A percentile compares a stretch with the other conserved stretches of the same genome.
Evolutionary conservation across 1,140 invertebrate genomes (phyloP).

Genomic region (Orius insidiosus): DNA sequence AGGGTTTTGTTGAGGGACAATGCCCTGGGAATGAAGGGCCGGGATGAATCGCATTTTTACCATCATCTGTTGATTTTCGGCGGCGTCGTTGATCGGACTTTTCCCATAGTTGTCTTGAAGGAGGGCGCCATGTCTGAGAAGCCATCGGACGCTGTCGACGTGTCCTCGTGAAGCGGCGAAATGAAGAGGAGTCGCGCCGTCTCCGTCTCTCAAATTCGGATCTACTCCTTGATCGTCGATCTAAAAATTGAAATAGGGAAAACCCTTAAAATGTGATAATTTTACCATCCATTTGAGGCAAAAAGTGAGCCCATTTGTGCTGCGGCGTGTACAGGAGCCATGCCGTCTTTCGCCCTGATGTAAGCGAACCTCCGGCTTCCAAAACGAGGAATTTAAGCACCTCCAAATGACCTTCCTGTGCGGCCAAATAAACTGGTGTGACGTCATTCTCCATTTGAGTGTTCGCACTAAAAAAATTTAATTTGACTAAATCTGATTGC

Average conservation of each 20-base stretch:
- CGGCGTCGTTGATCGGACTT: constrained; percentile 74
- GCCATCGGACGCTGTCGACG: constrained; percentile 60
- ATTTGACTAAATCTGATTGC: too few relatives aligned
- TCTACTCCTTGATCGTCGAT: constrained; percentile 66
- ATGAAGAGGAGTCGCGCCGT: constrained; percentile 65
- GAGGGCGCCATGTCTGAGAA: constrained; percentile 58
- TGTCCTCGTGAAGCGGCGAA: constrained; percentile 69
- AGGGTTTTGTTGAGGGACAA: background rate
- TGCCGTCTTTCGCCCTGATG: constrained; percentile 66
- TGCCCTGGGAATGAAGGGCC: too few relatives aligned
- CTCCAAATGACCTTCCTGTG: constrained; percentile 70
- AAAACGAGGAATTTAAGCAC: constrained; percentile 65
- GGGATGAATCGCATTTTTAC: constrained; percentile 33
- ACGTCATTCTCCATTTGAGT: constrained; percentile 80
- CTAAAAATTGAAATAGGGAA: constrained; percentile 32
- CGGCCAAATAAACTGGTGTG: constrained; percentile 73
- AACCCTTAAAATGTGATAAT: too few relatives aligned
- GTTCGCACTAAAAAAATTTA: constrained; percentile 52
- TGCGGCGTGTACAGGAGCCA: constrained; percentile 73
- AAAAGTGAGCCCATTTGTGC: constrained; percentile 71
- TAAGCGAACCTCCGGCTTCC: constrained; percentile 60
- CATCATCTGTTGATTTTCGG: constrained; percentile 74
- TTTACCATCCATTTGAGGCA: constrained; percentile 81
- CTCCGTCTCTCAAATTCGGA: constrained; percentile 63
- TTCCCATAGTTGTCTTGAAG: constrained; percentile 68